Evolutionary conservation across 2,797 vertebrate genomes (phyloP), one percentile per base, ranked within the genome.

Genomic region (Gymnothorax reevesii): DNA sequence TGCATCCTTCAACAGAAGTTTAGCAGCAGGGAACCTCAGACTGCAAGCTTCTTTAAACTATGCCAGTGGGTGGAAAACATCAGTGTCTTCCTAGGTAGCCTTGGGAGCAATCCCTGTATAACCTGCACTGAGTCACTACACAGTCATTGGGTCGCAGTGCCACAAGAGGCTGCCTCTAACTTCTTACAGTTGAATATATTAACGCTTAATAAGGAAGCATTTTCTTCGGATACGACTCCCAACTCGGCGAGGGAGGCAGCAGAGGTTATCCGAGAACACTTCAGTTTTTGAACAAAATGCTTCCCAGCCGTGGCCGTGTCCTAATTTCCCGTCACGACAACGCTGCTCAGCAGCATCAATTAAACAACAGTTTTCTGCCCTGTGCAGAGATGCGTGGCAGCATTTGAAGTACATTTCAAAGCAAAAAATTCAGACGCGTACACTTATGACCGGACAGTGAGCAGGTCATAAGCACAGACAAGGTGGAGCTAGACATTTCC

Each of bases 171-270:
- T 87, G 83, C 27, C 66, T 59, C 73, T 60, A 87, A 83, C 82
- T 80, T 59, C 82, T 42, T 83, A 87, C 55, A 83, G 64, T 83
- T 84, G 66, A 86, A 87, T 85, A 85, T 75, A 79, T 89, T 88
- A 89, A 92, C 87, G 90, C 87, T 87, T 82, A 83, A 89, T 92
- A 89, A 94, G 94, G 89, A 88, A 82, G 84, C 83, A 20, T n/a
- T 90, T 84, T 79, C 17, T n/a, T 25, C 25, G n/a, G 64, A 69
- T 69, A 42, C 64, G 9, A 79, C 77, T 10, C 12, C 69, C 69
- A 2, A 10, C 71, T 75, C 10, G 10, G 52, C 1, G 73, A 42
- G 12, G 42, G 20, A 52, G 4, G 17, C 4, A 7, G 27, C 13
- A 10, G 27, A 9, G 73, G 73, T 77, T 42, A 77, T 75, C 73